phyloP scores from a whole-genome alignment of 2,797 vertebrate species.

The Myotis pilosus region DNA sequence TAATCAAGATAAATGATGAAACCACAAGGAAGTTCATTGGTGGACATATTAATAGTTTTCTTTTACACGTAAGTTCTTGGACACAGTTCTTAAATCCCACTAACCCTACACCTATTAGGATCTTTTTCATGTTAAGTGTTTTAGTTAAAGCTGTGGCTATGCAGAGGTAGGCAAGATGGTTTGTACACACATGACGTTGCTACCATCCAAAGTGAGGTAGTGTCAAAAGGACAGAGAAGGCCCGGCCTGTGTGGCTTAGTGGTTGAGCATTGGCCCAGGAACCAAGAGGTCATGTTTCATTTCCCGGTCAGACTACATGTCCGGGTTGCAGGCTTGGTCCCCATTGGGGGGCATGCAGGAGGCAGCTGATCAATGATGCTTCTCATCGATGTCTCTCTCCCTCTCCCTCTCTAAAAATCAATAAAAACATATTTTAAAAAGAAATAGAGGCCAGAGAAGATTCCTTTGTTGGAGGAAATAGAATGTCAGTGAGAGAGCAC shows the following conservation, averaged over 20 bases:
- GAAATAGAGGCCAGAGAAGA: background rate
- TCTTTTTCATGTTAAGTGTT: background rate
- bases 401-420: no score
- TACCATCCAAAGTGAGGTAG: background rate
- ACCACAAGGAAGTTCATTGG: background rate
- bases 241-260: no score
- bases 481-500: background rate
- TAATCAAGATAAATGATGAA: conserved; percentile 17
- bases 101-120: background rate
- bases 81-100: background rate
- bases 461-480: background rate
- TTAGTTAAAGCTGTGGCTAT: background rate
- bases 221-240: background rate
- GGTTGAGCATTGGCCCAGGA: no score
- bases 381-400: no score
- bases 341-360: no score
- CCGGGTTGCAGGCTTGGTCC: no score
- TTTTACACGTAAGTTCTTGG: conserved; percentile 15
- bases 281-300: no score
- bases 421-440: no score
- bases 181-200: background rate
- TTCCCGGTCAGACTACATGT: no score
- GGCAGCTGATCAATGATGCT: no score
- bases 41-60: background rate
- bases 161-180: background rate